Conservation (phyloP, 2,888 invertebrate genomes). For the Nomada fucata region DNA sequence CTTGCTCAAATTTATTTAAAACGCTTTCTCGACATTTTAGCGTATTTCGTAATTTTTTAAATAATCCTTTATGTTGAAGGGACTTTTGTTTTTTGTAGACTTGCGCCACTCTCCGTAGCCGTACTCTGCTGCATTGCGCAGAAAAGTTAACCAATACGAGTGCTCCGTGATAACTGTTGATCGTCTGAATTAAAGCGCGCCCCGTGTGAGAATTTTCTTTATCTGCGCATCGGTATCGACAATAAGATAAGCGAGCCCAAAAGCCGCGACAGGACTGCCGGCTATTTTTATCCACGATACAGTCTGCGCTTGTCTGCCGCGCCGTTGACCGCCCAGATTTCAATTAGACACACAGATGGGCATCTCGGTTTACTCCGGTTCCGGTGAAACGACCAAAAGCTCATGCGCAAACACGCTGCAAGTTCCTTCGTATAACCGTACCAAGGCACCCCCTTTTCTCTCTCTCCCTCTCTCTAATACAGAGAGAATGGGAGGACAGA, state of each 20-base stretch:
- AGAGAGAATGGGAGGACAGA: background rate
- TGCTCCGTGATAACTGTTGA: too few species aligned
- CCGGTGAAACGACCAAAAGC: slow-evolving; percentile 15
- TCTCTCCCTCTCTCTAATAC: too few species aligned
- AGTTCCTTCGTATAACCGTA: slow-evolving; percentile 7
- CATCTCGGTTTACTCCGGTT: slow-evolving; percentile 23
- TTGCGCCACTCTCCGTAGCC: too few species aligned
- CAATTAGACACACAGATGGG: slow-evolving; percentile 40
- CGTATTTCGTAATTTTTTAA: too few species aligned
- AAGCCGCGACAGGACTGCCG: background rate
- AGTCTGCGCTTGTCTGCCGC: slow-evolving; percentile 22
- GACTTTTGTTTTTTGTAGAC: too few species aligned
- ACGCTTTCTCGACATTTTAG: background rate
- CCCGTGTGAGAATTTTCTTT: too few species aligned
- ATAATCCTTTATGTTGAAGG: too few species aligned
- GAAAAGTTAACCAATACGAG: too few species aligned
- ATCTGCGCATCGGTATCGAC: too few species aligned
- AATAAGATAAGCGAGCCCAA: background rate
- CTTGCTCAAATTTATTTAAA: slow-evolving; percentile 1
- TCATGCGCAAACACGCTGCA: slow-evolving; percentile 1
- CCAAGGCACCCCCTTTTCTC: background rate
- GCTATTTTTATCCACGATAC: slow-evolving; percentile 7
- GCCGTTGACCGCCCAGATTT: slow-evolving; percentile 30
- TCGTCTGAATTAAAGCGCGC: too few species aligned
- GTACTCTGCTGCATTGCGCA: too few species aligned